A percentile compares a stretch with the other conserved stretches of the same genome.
These are phyloP conservation scores for Chymomyza procnemis DNA, from an alignment of 2,888 invertebrate species.

Conservation along the genomic window DNA sequence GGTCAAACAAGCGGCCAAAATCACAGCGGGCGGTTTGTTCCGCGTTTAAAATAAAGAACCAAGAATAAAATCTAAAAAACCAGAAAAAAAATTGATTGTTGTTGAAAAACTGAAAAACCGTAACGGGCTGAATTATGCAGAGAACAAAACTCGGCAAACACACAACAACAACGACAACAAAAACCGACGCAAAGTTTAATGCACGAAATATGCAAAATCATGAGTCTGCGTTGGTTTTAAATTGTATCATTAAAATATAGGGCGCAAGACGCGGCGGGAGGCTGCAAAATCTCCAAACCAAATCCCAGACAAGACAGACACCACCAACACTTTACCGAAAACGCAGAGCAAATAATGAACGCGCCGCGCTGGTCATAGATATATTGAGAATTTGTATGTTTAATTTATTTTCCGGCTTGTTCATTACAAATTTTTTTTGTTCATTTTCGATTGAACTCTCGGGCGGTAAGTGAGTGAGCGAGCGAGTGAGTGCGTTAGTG, in stretches of 20 bases:
- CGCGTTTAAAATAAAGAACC: conserved; percentile 1
- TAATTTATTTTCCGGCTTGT: conserved; percentile 66
- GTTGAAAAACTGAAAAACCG: conserved; percentile 47
- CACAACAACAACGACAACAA: no score
- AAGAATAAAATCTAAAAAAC: conserved; percentile 6
- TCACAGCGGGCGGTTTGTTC: conserved; percentile 56
- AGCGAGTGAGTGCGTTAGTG: neutral
- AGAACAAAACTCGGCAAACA: conserved; percentile 33
- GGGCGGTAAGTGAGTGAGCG: conserved; percentile 30
- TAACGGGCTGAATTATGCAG: conserved; percentile 60
- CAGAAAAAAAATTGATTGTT: conserved; percentile 55
- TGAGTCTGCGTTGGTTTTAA: conserved; percentile 73
- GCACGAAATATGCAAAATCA: conserved; percentile 69
- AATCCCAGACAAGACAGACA: conserved; percentile 1
- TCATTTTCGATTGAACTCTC: conserved; percentile 52
- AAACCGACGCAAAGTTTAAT: conserved; percentile 55
- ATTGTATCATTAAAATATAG: conserved; percentile 69
- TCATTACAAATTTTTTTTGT: conserved; percentile 59
- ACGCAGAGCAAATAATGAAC: conserved; percentile 4
- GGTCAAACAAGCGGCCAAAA: conserved; percentile 45
- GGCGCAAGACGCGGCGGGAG: conserved; percentile 18
- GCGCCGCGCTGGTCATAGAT: neutral
- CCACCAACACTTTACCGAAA: neutral
- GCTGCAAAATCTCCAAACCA: conserved; percentile 14
- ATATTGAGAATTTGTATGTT: conserved; percentile 29